These are phyloP conservation scores for Danio albolineatus DNA, from an alignment of 2,797 vertebrate genomes.

Conservation along the genomic window DNA sequence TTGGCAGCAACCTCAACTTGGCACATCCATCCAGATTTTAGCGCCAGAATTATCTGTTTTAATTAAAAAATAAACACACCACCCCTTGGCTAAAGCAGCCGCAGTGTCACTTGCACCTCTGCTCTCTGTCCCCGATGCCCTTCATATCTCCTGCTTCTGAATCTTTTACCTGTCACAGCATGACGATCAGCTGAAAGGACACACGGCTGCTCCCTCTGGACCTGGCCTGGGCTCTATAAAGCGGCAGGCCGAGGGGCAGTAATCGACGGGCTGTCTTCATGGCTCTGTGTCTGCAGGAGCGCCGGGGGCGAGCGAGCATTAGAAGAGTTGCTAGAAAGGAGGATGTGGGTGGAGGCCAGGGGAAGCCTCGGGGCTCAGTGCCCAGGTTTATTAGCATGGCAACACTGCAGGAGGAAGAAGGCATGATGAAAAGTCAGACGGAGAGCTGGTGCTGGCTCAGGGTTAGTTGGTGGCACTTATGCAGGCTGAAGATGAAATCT, in stretches of 20 bases:
- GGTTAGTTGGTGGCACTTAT: slow-evolving; percentile 46
- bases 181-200: slow-evolving; percentile 73
- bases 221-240: slow-evolving; percentile 37
- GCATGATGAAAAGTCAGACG: slow-evolving; percentile 37
- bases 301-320: slow-evolving; percentile 42
- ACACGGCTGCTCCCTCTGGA: slow-evolving; percentile 71
- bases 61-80: background rate
- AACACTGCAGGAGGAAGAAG: slow-evolving; percentile 23
- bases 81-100: background rate
- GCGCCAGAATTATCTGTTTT: background rate
- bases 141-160: slow-evolving; percentile 58
- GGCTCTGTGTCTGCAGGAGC: slow-evolving; percentile 53
- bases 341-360: slow-evolving; percentile 45
- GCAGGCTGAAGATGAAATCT: slow-evolving; percentile 10
- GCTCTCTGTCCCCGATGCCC: slow-evolving; percentile 36
- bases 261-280: slow-evolving; percentile 72
- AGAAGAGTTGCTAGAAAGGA: slow-evolving; percentile 40
- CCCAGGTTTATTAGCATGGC: slow-evolving; percentile 56
- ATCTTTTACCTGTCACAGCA: slow-evolving; percentile 64
- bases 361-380: slow-evolving; percentile 51
- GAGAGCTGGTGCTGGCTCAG: slow-evolving; percentile 29
- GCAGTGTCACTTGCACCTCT: slow-evolving; percentile 15
- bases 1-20: background rate
- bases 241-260: slow-evolving; percentile 60
- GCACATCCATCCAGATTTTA: slow-evolving; percentile 8